A percentile compares a stretch with the other conserved stretches of the same genome.
Conservation (phyloP, 2,888 invertebrate species). For the Sisyra terminalis region DNA sequence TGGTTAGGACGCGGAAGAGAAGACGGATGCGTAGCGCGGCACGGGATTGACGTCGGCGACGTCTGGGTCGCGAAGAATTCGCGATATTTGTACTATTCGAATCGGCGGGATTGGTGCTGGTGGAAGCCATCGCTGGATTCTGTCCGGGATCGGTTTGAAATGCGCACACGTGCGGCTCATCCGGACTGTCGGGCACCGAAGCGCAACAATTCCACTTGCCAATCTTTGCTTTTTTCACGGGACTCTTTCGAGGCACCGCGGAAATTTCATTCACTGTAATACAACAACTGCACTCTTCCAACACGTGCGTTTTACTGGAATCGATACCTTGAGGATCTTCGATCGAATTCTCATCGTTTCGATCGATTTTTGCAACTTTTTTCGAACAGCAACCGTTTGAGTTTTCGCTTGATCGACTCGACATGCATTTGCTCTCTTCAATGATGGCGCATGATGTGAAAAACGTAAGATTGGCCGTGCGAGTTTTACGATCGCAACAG, state of each 20-base stretch:
- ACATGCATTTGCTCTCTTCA: conserved; percentile 27
- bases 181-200: conserved; percentile 39
- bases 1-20: conserved; percentile 24
- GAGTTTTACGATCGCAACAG: conserved; percentile 24
- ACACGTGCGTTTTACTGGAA: conserved; percentile 11
- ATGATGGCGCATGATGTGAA: conserved; percentile 30
- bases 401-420: conserved; percentile 17
- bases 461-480: conserved; percentile 4
- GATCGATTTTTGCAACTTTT: conserved; percentile 14
- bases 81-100: no score
- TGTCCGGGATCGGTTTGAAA: no score
- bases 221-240: conserved; percentile 21
- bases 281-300: conserved; percentile 13
- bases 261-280: conserved; percentile 14
- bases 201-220: conserved; percentile 41
- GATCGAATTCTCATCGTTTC: conserved; percentile 7
- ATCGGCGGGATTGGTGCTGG: conserved; percentile 20
- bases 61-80: background rate
- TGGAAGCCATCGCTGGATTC: conserved; percentile 24
- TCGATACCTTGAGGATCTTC: conserved; percentile 11
- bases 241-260: conserved; percentile 2
- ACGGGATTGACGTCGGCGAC: conserved; percentile 9
- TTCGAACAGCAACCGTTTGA: conserved; percentile 4
- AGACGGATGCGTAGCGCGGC: conserved; percentile 18
- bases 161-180: conserved; percentile 23